Conservation (phyloP, 2,888 invertebrate species). For the Epicampocera succincta region DNA sequence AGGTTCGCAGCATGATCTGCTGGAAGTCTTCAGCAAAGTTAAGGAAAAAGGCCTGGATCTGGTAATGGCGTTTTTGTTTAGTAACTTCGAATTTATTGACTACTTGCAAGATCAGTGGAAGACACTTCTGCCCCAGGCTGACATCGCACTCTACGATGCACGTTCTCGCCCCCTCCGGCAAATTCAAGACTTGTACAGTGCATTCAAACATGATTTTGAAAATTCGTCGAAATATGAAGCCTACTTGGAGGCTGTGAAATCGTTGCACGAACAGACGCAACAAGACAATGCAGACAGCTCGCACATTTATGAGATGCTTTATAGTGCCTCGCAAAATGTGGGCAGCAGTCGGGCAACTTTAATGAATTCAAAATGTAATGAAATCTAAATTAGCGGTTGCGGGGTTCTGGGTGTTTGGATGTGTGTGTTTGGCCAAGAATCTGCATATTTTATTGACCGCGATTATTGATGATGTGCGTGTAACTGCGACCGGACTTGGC, state of each 20-base stretch:
- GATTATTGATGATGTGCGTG: background rate
- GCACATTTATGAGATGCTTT: conserved; percentile 76
- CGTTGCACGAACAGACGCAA: conserved; percentile 72
- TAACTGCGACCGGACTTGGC: no score
- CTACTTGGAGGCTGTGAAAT: conserved; percentile 72
- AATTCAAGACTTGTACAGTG: conserved; percentile 73
- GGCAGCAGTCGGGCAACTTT: conserved; percentile 77
- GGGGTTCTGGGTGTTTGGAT: background rate
- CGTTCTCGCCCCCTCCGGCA: conserved; percentile 71
- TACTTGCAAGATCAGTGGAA: conserved; percentile 75
- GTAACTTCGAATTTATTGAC: conserved; percentile 78
- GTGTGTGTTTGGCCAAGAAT: no score
- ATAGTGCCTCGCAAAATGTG: conserved; percentile 76
- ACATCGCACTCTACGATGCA: conserved; percentile 66
- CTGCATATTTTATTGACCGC: no score
- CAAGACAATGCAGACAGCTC: conserved; percentile 70
- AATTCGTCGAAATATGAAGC: conserved; percentile 74
- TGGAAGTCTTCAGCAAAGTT: conserved; percentile 73
- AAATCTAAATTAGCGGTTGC: conserved; percentile 58
- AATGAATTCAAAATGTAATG: conserved; percentile 75
- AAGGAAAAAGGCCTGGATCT: conserved; percentile 76
- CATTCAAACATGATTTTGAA: conserved; percentile 76
- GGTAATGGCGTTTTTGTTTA: conserved; percentile 76
- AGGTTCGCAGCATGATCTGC: conserved; percentile 71
- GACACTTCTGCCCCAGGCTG: conserved; percentile 66